phyloP scores from a whole-genome alignment of 2,797 vertebrate genomes.

The Merluccius polli region DNA sequence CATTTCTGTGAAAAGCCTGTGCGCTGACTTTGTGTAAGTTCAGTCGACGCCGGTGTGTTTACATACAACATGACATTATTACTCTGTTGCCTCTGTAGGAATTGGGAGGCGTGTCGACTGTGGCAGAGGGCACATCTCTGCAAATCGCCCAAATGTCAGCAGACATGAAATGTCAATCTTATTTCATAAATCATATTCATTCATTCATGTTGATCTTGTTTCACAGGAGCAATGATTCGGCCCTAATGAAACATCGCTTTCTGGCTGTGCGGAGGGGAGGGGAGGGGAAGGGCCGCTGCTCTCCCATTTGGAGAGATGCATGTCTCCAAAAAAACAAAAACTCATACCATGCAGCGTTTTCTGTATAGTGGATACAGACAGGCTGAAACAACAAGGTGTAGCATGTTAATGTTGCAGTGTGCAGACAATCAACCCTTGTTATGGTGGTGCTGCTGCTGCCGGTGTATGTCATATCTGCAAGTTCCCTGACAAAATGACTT shows the following conservation, averaged over 20 bases:
- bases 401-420: not conserved
- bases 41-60: not conserved
- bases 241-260: not conserved
- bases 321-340: not conserved
- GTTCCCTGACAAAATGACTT: not conserved
- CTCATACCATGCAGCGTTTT: not conserved
- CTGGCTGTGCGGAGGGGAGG: not conserved
- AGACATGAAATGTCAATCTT: slow-evolving; percentile 2
- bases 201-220: too few relatives aligned
- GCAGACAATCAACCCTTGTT: not conserved
- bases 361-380: not conserved
- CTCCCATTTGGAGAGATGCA: not conserved
- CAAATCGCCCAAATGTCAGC: not conserved
- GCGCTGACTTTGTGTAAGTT: not conserved
- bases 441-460: not conserved
- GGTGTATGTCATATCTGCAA: not conserved
- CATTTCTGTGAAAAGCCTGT: not conserved
- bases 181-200: not conserved
- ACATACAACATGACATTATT: not conserved
- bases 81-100: not conserved
- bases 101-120: not conserved
- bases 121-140: not conserved
- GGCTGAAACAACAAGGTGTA: not conserved
- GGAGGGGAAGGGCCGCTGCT: not conserved
- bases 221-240: not conserved